Percentiles rank a stretch among this genome's conserved stretches.
Evolutionary conservation across 2,888 invertebrate species (phyloP).

Genomic region (Ecdyonurus torrentis): DNA sequence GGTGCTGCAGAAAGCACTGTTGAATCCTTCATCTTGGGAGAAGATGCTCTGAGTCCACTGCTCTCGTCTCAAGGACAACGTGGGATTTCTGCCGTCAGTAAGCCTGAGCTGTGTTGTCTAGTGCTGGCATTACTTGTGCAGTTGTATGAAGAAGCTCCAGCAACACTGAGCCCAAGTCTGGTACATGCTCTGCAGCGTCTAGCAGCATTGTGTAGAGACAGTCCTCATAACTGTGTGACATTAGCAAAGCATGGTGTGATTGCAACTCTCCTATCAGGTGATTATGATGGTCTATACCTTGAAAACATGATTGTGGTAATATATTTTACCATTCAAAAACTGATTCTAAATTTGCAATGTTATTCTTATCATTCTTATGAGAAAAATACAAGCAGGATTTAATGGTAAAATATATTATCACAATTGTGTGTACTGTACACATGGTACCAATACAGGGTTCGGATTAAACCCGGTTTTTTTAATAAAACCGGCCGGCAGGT

Average conservation of each 20-base stretch:
- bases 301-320: too few relatives aligned
- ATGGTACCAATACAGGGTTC: too few relatives aligned
- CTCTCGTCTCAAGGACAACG: neutral
- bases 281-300: too few relatives aligned
- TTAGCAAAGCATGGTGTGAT: slow-evolving; percentile 27
- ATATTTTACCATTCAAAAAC: too few relatives aligned
- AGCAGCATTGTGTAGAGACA: slow-evolving; percentile 26
- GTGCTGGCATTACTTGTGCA: slow-evolving; percentile 33
- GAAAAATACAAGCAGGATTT: too few relatives aligned
- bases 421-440: too few relatives aligned
- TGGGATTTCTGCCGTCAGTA: slow-evolving; percentile 23
- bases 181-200: slow-evolving; percentile 24
- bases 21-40: neutral
- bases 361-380: too few relatives aligned
- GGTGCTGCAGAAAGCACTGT: slow-evolving; percentile 16
- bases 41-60: neutral
- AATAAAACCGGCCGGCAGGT: too few relatives aligned
- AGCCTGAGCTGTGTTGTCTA: slow-evolving; percentile 40
- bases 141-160: slow-evolving; percentile 30
- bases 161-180: neutral
- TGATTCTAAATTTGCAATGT: too few relatives aligned
- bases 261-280: slow-evolving; percentile 20
- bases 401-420: too few relatives aligned
- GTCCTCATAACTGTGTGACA: slow-evolving; percentile 26
- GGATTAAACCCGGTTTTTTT: too few relatives aligned